Conservation (phyloP, 2,888 invertebrate genomes). For the Dasypolia templi region DNA sequence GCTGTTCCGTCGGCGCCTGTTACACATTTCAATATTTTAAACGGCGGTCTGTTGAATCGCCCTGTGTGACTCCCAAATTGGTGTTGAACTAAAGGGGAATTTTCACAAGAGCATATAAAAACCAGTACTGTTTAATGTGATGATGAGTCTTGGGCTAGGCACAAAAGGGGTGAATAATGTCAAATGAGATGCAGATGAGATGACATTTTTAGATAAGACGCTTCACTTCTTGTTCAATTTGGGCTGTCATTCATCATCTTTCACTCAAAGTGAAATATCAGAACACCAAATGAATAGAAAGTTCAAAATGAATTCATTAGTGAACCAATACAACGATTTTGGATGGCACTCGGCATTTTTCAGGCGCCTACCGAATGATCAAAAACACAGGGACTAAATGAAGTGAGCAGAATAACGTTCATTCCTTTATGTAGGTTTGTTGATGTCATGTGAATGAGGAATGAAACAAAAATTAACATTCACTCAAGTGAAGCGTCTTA, state of each 20-base stretch:
- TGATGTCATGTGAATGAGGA: too few relatives aligned
- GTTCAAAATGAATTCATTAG: too few relatives aligned
- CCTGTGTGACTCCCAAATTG: background rate
- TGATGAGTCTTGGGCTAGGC: background rate
- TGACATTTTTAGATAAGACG: background rate
- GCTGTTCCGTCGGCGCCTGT: constrained; percentile 45
- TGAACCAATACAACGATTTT: too few relatives aligned
- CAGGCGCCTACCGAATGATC: too few relatives aligned
- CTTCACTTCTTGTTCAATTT: background rate
- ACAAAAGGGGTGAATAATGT: background rate
- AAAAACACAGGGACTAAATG: too few relatives aligned
- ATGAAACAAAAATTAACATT: too few relatives aligned
- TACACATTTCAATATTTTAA: constrained; percentile 39
- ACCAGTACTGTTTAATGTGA: background rate
- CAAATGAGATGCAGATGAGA: background rate
- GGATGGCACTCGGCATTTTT: too few relatives aligned
- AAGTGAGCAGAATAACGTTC: too few relatives aligned
- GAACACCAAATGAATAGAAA: background rate
- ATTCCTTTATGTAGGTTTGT: too few relatives aligned
- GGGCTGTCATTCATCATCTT: background rate
- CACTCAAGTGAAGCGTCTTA: too few relatives aligned
- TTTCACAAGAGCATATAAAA: background rate
- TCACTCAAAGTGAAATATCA: background rate
- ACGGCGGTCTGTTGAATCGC: background rate
- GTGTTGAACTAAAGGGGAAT: background rate